Percentiles rank a stretch among this genome's conserved stretches.
Conservation (phyloP, 2,797 vertebrate genomes). For the Etheostoma perlongum region DNA sequence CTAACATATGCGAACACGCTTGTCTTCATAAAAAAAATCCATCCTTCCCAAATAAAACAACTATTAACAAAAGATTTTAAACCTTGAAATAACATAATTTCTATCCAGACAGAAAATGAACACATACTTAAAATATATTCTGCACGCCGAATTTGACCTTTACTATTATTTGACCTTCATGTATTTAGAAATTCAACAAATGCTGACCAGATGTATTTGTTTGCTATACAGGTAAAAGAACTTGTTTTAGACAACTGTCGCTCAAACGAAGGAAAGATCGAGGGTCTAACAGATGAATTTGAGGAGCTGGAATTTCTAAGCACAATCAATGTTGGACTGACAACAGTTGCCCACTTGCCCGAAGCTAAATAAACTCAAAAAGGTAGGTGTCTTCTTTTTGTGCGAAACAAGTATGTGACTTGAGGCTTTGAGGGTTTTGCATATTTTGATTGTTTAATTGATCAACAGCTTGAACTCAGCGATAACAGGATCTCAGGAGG, state of each 20-base stretch:
- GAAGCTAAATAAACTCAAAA: conserved; percentile 99
- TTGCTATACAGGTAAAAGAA: conserved; percentile 92
- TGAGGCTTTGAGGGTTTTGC: neutral
- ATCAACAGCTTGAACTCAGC: conserved; percentile 94
- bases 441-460: conserved; percentile 40
- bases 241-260: conserved; percentile 98
- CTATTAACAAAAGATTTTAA: neutral
- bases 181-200: neutral
- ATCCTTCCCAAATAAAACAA: neutral
- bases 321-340: conserved; percentile 98
- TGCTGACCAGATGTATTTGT: neutral
- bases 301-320: conserved; percentile 98
- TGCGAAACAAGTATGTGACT: neutral
- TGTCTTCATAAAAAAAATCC: neutral
- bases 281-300: conserved; percentile 97
- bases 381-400: conserved; percentile 83
- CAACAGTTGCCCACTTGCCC: conserved; percentile 97
- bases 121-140: neutral
- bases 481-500: conserved; percentile 99
- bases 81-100: neutral
- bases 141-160: neutral
- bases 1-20: neutral
- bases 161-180: too few species aligned
- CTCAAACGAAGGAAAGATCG: conserved; percentile 96
- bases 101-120: neutral